Evolutionary conservation across 2,797 vertebrate species (phyloP).

Genomic region (Mormyrops boulengeri): DNA sequence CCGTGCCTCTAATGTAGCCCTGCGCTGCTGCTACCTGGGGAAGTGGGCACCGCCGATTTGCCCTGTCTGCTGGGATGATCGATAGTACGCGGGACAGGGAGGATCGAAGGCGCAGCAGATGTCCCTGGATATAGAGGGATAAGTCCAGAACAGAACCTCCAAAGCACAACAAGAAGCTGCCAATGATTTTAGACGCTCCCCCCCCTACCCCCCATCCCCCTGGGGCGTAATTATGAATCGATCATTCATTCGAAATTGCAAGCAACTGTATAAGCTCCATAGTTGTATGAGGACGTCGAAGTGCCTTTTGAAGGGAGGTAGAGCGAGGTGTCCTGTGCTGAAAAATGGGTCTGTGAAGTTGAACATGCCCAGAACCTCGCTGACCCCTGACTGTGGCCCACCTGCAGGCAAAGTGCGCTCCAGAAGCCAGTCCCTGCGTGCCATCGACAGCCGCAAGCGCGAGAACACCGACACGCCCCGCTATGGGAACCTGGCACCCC

Average conservation of each 20-base stretch:
- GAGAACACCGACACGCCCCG: constrained; percentile 71
- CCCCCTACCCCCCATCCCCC: background rate
- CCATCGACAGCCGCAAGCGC: constrained; percentile 81
- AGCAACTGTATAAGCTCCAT: background rate
- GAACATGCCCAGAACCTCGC: background rate
- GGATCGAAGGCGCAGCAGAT: background rate
- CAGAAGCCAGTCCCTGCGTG: constrained; percentile 85
- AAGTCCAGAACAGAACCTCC: background rate
- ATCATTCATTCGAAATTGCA: background rate
- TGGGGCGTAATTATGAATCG: background rate
- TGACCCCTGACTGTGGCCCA: background rate
- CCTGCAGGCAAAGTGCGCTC: constrained; percentile 77
- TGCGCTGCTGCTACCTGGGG: background rate
- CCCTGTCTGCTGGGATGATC: background rate
- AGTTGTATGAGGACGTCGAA: background rate
- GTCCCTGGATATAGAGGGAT: background rate
- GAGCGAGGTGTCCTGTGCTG: background rate
- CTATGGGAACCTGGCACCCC: constrained; percentile 73
- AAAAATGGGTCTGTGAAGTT: background rate
- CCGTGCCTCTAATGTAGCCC: background rate
- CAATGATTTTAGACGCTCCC: background rate
- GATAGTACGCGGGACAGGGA: background rate
- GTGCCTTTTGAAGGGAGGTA: background rate
- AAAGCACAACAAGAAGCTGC: background rate
- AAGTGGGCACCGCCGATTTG: background rate